These are phyloP conservation scores for Andrena praecox DNA, from an alignment of 2,888 invertebrate species.

Conservation along the genomic window DNA sequence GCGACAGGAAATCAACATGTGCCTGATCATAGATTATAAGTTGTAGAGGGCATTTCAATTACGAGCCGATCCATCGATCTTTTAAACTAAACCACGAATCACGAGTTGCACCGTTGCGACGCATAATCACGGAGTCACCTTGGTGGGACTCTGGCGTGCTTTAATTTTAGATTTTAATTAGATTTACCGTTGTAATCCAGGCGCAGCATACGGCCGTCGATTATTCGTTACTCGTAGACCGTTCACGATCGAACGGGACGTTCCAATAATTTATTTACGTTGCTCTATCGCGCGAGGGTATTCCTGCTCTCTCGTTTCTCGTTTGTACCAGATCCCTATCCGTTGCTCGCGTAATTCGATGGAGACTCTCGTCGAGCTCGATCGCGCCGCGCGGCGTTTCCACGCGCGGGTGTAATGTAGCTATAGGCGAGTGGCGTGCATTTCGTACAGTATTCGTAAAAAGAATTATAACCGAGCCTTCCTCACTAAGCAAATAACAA, in stretches of 20 bases:
- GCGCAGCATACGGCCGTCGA: conserved; percentile 6
- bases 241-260: conserved; percentile 13
- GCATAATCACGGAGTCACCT: conserved; percentile 40
- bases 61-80: conserved; percentile 49
- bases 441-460: conserved; percentile 62
- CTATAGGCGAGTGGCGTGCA: conserved; percentile 46
- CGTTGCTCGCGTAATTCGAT: conserved; percentile 31
- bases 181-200: conserved; percentile 28
- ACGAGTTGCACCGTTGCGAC: conserved; percentile 45
- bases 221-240: background rate
- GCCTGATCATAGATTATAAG: conserved; percentile 70
- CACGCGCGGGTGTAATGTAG: conserved; percentile 41
- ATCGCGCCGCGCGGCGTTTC: conserved; percentile 31
- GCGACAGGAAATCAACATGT: conserved; percentile 65
- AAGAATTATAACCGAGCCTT: conserved; percentile 61
- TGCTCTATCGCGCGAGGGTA: background rate
- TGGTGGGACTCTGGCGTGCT: conserved; percentile 21
- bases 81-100: conserved; percentile 51
- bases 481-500: conserved; percentile 55
- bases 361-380: conserved; percentile 34
- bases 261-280: conserved; percentile 20
- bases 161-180: conserved; percentile 18
- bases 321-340: conserved; percentile 2
- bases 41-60: conserved; percentile 69
- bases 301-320: conserved; percentile 10